Evolutionary conservation across 2,888 invertebrate genomes (phyloP).

Genomic region (Euplagia quadripunctaria): DNA sequence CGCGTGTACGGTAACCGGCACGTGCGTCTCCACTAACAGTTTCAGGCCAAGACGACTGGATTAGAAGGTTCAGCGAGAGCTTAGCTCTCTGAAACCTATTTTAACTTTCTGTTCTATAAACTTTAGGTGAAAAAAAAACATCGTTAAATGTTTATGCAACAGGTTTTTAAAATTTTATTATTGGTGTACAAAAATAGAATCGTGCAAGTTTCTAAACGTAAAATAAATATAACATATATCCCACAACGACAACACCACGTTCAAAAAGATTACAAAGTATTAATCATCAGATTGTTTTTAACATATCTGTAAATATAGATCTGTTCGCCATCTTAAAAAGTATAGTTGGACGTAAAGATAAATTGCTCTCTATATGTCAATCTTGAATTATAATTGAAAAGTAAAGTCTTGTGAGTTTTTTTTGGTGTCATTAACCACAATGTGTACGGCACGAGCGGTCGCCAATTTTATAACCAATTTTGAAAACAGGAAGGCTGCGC

Average conservation of each 20-base stretch:
- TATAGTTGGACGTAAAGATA: slow-evolving; percentile 49
- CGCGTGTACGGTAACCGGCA: slow-evolving; percentile 80
- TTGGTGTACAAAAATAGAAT: neutral
- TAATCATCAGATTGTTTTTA: slow-evolving; percentile 36
- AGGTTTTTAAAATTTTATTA: neutral
- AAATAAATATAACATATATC: neutral
- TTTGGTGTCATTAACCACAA: slow-evolving; percentile 74
- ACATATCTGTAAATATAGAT: slow-evolving; percentile 42
- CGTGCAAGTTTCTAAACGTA: neutral
- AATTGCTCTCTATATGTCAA: slow-evolving; percentile 72
- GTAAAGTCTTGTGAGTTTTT: slow-evolving; percentile 69
- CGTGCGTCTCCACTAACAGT: slow-evolving; percentile 74
- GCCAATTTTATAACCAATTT: slow-evolving; percentile 85
- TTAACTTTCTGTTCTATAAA: neutral
- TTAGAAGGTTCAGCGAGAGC: slow-evolving; percentile 22
- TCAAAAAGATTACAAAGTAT: slow-evolving; percentile 26
- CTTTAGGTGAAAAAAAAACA: neutral
- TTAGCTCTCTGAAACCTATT: neutral
- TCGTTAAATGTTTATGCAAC: neutral
- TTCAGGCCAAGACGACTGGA: slow-evolving; percentile 60
- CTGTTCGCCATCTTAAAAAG: slow-evolving; percentile 24
- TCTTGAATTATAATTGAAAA: slow-evolving; percentile 80
- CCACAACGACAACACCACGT: neutral
- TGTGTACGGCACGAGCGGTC: slow-evolving; percentile 78
- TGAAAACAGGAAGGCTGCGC: slow-evolving; percentile 76